These are phyloP conservation scores for Cabera pusaria DNA, from an alignment of 2,888 invertebrate genomes.

Conservation along the genomic window DNA sequence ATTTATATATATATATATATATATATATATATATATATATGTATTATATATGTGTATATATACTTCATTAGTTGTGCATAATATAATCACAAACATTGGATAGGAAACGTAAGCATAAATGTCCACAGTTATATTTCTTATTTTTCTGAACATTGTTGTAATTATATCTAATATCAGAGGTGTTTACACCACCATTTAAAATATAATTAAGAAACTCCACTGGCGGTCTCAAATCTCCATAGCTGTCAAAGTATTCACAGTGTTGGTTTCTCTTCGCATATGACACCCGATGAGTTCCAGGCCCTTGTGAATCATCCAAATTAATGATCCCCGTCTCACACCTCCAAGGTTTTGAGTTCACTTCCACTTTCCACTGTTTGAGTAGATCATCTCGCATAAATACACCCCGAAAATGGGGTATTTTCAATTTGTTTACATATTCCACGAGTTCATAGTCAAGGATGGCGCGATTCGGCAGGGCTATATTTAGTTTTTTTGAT, in stretches of 20 bases:
- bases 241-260: constrained; percentile 7
- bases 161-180: background rate
- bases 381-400: too few species aligned
- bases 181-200: background rate
- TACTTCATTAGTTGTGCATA: too few species aligned
- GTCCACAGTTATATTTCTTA: background rate
- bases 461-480: background rate
- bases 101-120: constrained; percentile 1
- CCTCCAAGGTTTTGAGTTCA: background rate
- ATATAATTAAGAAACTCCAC: background rate
- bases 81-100: background rate
- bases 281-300: constrained; percentile 52
- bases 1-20: too few species aligned
- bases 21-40: too few species aligned
- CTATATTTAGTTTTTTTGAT: constrained; percentile 1
- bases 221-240: constrained; percentile 28
- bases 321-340: constrained; percentile 40
- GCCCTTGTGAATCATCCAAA: constrained; percentile 35
- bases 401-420: too few species aligned
- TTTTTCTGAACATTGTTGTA: background rate
- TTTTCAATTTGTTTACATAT: too few species aligned
- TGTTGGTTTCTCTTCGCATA: constrained; percentile 28
- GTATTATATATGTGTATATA: too few species aligned
- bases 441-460: background rate
- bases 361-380: too few species aligned